Evolutionary conservation across 2,113 vertebrate genomes (phyloP).

Genomic region (Gorsachius goisagi): DNA sequence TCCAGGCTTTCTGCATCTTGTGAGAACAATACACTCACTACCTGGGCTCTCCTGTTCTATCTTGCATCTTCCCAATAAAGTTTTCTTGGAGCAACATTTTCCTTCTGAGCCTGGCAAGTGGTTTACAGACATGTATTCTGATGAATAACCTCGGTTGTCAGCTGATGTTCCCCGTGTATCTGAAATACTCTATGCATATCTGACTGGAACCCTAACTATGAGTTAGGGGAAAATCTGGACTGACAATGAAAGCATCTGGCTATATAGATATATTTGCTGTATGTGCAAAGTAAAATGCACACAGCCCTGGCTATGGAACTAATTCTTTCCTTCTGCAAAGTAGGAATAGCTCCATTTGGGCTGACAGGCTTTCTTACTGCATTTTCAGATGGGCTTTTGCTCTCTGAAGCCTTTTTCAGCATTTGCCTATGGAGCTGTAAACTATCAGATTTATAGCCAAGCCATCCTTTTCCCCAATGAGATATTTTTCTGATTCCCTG

Average conservation of each 20-base stretch:
- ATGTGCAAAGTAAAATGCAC: not conserved
- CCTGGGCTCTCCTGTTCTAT: not conserved
- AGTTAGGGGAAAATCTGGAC: not conserved
- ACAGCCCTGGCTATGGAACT: not conserved
- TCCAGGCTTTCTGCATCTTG: not conserved
- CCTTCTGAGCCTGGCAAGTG: not conserved
- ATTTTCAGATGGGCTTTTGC: not conserved
- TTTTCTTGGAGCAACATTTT: not conserved
- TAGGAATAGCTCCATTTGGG: not conserved
- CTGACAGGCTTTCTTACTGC: not conserved
- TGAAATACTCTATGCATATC: not conserved
- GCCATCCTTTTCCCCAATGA: not conserved
- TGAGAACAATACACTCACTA: not conserved
- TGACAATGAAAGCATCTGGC: not conserved
- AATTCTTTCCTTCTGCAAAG: not conserved
- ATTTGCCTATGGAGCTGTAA: slow-evolving; percentile 8
- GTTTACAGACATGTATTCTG: not conserved
- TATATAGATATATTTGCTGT: not conserved
- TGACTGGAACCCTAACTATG: not conserved
- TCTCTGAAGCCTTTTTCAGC: not conserved
- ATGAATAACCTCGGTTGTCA: not conserved
- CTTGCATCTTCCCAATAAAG: not conserved
- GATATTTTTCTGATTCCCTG: slow-evolving; percentile 40
- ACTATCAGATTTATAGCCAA: slow-evolving; percentile 28
- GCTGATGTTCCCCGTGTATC: not conserved